Evolutionary conservation across 92 coral and sea anemone species (phyloP).

Genomic region (Umimayanthus kanabou): DNA sequence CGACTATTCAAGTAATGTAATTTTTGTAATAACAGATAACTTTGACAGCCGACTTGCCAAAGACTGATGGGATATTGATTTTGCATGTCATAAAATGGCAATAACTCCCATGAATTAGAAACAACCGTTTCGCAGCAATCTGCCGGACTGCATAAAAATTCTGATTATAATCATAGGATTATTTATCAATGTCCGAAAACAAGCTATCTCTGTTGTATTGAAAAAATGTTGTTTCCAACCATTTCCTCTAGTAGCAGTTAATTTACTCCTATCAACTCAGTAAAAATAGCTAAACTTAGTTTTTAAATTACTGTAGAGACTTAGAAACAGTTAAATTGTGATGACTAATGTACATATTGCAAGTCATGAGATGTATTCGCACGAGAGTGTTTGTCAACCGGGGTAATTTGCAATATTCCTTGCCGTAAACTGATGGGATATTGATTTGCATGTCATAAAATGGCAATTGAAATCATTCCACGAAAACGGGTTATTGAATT

Average conservation of each 20-base stretch:
- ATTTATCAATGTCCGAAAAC: background rate
- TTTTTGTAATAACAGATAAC: background rate
- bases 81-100: background rate
- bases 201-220: background rate
- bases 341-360: background rate
- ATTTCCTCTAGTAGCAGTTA: background rate
- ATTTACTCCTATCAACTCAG: background rate
- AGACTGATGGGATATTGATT: background rate
- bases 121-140: slow-evolving; percentile 26
- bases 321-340: slow-evolving; percentile 6
- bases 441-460: background rate
- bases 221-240: background rate
- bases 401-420: background rate
- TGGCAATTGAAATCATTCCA: background rate
- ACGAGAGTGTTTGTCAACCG: background rate
- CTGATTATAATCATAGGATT: slow-evolving; percentile 25
- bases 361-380: background rate
- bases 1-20: background rate
- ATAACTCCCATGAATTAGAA: background rate
- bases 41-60: background rate
- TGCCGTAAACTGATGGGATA: background rate
- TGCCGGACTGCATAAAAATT: slow-evolving; percentile 29
- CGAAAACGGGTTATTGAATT: background rate
- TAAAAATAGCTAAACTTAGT: no score
- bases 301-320: slow-evolving; percentile 9